Percentiles rank a stretch among this genome's conserved stretches.
Conservation (phyloP, 1,140 invertebrate genomes). For the Heterodera schachtii region DNA sequence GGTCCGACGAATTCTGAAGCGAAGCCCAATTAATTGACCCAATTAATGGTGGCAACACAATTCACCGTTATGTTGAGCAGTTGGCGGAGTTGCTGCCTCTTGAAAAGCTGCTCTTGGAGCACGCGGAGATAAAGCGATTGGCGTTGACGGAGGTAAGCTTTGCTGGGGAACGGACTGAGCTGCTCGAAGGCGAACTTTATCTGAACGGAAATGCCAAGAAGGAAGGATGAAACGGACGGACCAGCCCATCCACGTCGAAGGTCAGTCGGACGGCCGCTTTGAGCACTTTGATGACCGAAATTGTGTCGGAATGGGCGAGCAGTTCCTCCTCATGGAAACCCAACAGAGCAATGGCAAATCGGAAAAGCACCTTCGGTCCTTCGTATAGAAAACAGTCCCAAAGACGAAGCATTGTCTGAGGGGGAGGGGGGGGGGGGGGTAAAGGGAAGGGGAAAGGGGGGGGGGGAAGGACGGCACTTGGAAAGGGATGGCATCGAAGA, state of each 20-base stretch:
- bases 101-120: conserved; percentile 68
- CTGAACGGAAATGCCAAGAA: conserved; percentile 5
- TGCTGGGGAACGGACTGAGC: conserved; percentile 68
- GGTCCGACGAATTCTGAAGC: neutral
- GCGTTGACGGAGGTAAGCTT: conserved; percentile 67
- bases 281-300: conserved; percentile 69
- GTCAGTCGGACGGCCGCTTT: conserved; percentile 69
- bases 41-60: neutral
- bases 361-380: conserved; percentile 82
- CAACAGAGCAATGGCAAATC: conserved; percentile 82
- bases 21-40: neutral
- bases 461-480: conserved; percentile 56
- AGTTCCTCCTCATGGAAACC: conserved; percentile 70
- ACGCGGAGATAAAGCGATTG: conserved; percentile 68
- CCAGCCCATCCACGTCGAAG: conserved; percentile 69
- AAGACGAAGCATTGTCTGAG: conserved; percentile 69
- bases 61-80: conserved; percentile 46
- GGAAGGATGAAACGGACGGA: conserved; percentile 30
- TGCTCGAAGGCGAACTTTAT: conserved; percentile 69
- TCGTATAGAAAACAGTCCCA: conserved; percentile 93
- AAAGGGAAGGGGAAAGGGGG: neutral
- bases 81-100: conserved; percentile 64
- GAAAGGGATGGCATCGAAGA: conserved; percentile 71
- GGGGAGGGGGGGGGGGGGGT: neutral
- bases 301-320: conserved; percentile 67